Base-by-base conservation (phyloP, 2,113 vertebrate genomes). In the Setophaga coronata region DNA sequence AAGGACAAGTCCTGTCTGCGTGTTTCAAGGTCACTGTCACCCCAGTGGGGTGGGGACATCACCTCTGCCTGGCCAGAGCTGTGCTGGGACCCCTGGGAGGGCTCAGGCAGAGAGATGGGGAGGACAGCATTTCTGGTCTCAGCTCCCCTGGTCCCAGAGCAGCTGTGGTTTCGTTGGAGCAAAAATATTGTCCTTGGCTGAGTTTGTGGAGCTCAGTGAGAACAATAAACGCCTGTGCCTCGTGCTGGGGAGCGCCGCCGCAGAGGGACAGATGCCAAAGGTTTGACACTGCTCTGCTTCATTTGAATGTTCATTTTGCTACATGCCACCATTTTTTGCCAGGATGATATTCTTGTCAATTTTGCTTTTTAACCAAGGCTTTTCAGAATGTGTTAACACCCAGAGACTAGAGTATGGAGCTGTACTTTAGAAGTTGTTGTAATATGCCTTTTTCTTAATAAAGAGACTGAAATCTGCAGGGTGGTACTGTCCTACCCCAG, bases 381-480 rank as follows among this genome's bases (percentile, higher is more conserved):
- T 97, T 96, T 95, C 85, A 82, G 77, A 93, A 80, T 31, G 64
- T 70, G 74, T 82, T 85, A 51, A 53, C 24, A 92, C 69, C 96
- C 95, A 79, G 96, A 94, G 83, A 81, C 90, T 81, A 81, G 95
- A 94, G 94, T 85, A 89, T 89, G 95, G 92, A 95, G 95, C 77
- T 94, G 90, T 96, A 91, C 95, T 93, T 93, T 77, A 93, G 95
- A 88, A 95, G 89, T 69, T 48, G 47, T 84, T 97, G 96, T 96
- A 90, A 94, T 95, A 97, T 18, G 90, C 97, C 96, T 97, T 98
- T 97, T 98, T 98, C 90, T 94, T 97, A 98, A 98, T 97, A 98
- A 98, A 98, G 74, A 96, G 57, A 92, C 33, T 72, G 82, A 82
- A 90, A 95, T 66, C 92, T 50, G 79, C 36, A 19, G 73, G 26